A percentile compares a stretch with the other conserved stretches of the same genome.
Evolutionary conservation across 2,888 invertebrate species (phyloP).

Genomic region (Stenoptilia bipunctidactyla): DNA sequence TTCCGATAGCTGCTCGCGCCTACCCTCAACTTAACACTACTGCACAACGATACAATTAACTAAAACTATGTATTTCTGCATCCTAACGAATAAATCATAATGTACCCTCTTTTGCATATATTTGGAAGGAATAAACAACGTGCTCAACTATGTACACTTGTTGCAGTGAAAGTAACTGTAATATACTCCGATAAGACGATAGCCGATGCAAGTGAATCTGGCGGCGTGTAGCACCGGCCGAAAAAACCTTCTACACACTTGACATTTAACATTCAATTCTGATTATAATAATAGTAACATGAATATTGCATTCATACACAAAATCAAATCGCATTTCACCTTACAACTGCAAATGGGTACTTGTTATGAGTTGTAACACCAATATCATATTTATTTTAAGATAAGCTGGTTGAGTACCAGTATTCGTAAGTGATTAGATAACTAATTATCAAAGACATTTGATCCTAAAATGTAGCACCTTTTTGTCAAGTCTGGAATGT

Average conservation of each 20-base stretch:
- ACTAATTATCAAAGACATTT: no score
- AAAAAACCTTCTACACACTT: not conserved
- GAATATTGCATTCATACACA: no score
- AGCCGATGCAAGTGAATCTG: conserved; percentile 35
- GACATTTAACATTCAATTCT: conserved; percentile 1
- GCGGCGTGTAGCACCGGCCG: conserved; percentile 13
- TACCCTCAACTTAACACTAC: conserved; percentile 55
- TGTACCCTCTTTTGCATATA: conserved; percentile 47
- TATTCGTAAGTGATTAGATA: no score
- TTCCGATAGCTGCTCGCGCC: conserved; percentile 47
- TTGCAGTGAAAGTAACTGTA: conserved; percentile 42
- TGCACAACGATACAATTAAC: conserved; percentile 66
- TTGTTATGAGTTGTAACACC: no score
- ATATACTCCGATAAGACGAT: conserved; percentile 26
- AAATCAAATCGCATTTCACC: no score
- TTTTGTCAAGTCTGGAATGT: no score
- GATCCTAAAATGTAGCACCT: no score
- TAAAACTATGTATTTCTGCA: conserved; percentile 60
- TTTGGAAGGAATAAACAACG: conserved; percentile 60
- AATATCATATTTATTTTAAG: no score
- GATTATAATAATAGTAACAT: no score
- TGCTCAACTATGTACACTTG: conserved; percentile 46
- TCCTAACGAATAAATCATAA: conserved; percentile 52
- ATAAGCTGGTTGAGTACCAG: no score
- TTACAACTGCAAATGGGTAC: no score